Evolutionary conservation across 1,140 invertebrate species (phyloP), one percentile per base, ranked within the genome.

Genomic region (Drosophila ercepeae): DNA sequence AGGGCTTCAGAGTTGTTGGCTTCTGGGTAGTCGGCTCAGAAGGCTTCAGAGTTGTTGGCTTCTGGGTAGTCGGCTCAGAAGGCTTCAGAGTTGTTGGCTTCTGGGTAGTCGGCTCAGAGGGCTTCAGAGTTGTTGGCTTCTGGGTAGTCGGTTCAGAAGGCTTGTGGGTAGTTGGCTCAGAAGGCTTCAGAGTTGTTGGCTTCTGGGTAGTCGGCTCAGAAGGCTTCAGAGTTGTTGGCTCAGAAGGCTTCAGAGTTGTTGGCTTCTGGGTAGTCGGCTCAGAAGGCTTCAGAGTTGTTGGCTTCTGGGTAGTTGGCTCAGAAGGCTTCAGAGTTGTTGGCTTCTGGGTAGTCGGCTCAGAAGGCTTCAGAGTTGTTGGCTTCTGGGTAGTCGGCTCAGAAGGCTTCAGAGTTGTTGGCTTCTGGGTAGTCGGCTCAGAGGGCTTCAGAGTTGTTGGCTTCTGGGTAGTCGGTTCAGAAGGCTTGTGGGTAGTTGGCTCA

Each of bases 331-430:
- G n/a, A n/a, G n/a, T n/a, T n/a, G n/a, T n/a, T n/a, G n/a, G 42
- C 2, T 36, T 34, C 3, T 11, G 4, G 8, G 45, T 48, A 27
- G 45, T 48, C 19, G 32, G 32, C n/a, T 36, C 32, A 1, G 32
- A n/a, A 1, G 42, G 59, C 7, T 57, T 49, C 7, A 6, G 0
- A 1, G 68, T 71, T 3, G 51, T 70, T 0, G 46, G 59, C 14
- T 57, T 39, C 13, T 1, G 5, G 0, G 39, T 45, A 1, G 59
- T 44, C 16, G 5, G 19, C 7, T 25, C 50, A 0, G 23, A 51
- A 11, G 58, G 42, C 2, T 34, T 54, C 0, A 32, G 9, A n/a
- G 34, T 64, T 8, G 58, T 41, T 0, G 44, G 32, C 2, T 23
- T 45, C 9, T 4, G 7, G 3, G 27, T 61, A 0, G 59, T 60